Percentiles rank a stretch among this genome's conserved stretches.
Evolutionary conservation across 2,888 invertebrate species (phyloP).

Genomic region (Drosophila neonasuta): DNA sequence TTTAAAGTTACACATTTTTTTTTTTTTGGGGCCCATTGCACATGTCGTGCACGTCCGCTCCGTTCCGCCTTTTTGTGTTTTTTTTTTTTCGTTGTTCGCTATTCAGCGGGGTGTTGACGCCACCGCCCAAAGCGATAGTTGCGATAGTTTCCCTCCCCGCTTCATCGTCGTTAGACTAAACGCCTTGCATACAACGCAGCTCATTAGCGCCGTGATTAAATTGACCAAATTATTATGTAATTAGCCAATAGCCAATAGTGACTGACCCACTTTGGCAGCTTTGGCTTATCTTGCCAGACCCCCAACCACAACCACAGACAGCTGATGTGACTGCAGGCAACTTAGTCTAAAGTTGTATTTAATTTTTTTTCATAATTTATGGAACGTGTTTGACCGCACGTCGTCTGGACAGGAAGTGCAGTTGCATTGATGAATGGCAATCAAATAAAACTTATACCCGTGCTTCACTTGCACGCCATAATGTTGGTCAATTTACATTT

Average conservation of each 20-base stretch:
- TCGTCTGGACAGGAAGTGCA: conserved; percentile 60
- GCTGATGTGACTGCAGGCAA: conserved; percentile 31
- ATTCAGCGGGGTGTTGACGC: conserved; percentile 44
- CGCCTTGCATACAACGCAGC: conserved; percentile 71
- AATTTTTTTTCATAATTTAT: conserved; percentile 46
- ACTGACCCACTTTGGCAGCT: conserved; percentile 63
- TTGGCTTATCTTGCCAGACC: conserved; percentile 27
- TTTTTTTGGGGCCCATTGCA: conserved; percentile 36
- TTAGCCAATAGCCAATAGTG: conserved; percentile 61
- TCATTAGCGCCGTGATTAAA: conserved; percentile 76
- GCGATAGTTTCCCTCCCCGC: conserved; percentile 37
- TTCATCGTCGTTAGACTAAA: conserved; percentile 2
- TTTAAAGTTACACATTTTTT: conserved; percentile 39
- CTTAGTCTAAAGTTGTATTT: conserved; percentile 28
- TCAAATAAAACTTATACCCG: conserved; percentile 9
- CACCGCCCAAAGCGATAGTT: conserved; percentile 48
- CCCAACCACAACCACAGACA: neutral
- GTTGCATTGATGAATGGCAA: conserved; percentile 34
- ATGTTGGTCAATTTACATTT: conserved; percentile 11
- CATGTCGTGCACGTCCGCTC: conserved; percentile 44
- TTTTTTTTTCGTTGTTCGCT: conserved; percentile 26
- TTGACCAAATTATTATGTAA: conserved; percentile 80
- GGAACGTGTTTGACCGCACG: conserved; percentile 59
- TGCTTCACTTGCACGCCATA: neutral
- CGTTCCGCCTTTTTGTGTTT: conserved; percentile 37